phyloP scores from a whole-genome alignment of 2,113 vertebrate genomes.

The Vulpes lagopus region DNA sequence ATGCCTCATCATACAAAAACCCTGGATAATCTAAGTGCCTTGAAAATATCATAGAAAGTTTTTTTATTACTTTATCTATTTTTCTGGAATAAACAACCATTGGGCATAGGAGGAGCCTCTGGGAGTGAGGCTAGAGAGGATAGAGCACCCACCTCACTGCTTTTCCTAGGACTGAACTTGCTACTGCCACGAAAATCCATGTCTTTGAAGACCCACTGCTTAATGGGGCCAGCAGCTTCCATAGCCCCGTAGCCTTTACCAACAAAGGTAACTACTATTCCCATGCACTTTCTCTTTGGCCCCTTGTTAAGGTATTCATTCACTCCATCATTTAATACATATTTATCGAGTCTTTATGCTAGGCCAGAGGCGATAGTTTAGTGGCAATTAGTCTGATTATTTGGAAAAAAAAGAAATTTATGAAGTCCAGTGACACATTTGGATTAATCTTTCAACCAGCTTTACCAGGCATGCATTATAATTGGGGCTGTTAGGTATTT shows the following conservation, averaged over 20 bases:
- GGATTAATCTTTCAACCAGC: slow-evolving; percentile 76
- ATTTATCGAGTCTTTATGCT: slow-evolving; percentile 42
- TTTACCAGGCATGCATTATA: slow-evolving; percentile 59
- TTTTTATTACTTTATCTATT: neutral
- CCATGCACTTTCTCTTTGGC: neutral
- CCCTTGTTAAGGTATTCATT: slow-evolving; percentile 17
- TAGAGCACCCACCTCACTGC: neutral
- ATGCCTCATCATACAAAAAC: neutral
- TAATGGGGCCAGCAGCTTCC: neutral
- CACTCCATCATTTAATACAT: neutral
- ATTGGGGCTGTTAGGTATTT: slow-evolving; percentile 12
- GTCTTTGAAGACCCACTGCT: neutral
- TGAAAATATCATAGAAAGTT: slow-evolving; percentile 32
- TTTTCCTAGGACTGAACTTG: neutral
- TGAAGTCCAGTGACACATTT: slow-evolving; percentile 67
- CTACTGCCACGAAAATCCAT: neutral
- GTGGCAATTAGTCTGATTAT: slow-evolving; percentile 62
- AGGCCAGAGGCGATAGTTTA: slow-evolving; percentile 24
- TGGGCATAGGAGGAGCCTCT: neutral
- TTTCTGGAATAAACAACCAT: slow-evolving; percentile 14
- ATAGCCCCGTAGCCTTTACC: neutral
- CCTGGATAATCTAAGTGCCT: neutral
- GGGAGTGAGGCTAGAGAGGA: neutral
- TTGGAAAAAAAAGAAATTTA: slow-evolving; percentile 28
- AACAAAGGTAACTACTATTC: slow-evolving; percentile 7